Conservation (phyloP, 1,140 invertebrate species). For the Hylaeus anthracinus region DNA sequence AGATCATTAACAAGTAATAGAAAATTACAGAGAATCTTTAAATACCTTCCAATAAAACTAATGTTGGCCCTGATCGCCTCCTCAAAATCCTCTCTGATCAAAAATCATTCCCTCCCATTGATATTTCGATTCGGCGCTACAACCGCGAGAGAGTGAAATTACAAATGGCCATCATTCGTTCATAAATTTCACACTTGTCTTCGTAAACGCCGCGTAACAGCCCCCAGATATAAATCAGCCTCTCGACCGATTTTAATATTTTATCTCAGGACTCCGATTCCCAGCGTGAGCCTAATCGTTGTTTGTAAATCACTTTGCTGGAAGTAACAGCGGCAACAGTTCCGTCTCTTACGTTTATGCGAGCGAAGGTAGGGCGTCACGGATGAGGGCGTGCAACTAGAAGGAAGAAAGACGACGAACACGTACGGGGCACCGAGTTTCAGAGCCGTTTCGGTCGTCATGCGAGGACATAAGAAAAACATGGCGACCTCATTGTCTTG, state of each 20-base stretch:
- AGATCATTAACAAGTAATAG: background rate
- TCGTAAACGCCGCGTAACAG: no score
- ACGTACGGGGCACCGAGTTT: conserved; percentile 72
- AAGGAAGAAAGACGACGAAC: conserved; percentile 72
- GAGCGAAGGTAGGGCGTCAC: conserved; percentile 79
- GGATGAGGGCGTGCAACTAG: conserved; percentile 71
- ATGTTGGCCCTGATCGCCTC: background rate
- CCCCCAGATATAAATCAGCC: background rate
- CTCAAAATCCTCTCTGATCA: no score
- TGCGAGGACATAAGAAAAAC: conserved; percentile 75
- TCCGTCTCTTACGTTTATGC: conserved; percentile 68
- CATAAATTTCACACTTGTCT: background rate
- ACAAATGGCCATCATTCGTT: no score
- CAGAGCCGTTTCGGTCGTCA: conserved; percentile 71
- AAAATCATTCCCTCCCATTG: no score
- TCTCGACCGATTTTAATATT: background rate
- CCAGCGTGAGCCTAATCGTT: conserved; percentile 50
- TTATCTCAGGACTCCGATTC: conserved; percentile 1
- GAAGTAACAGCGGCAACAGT: conserved; percentile 49
- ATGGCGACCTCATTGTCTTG: conserved; percentile 77
- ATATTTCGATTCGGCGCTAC: no score
- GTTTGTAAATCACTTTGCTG: conserved; percentile 54
- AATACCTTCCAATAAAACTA: background rate
- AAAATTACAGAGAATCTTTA: background rate
- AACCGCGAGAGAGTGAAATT: background rate